Evolutionary conservation across 2,888 invertebrate species (phyloP), one percentile per base, ranked within the genome.

Genomic region (Kryphioiulus occultus): DNA sequence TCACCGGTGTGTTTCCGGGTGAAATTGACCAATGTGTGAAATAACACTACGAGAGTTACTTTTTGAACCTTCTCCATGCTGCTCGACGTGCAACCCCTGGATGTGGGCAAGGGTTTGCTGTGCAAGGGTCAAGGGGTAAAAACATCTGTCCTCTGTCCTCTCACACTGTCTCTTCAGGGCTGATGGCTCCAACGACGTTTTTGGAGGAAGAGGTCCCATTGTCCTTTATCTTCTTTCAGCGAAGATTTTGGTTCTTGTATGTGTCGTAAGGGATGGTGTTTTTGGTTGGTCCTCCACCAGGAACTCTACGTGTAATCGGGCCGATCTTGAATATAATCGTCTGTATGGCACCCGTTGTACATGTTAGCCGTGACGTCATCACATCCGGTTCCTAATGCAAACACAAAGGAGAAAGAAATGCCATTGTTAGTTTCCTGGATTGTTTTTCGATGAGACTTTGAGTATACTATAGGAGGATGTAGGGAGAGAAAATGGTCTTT

Each of bases 331-430:
- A 87, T 87, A 82, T 87, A 87, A 42, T 87, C 87, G 39, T 87
- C 87, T 82, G 87, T 68, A 47, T 87, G 87, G 44, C 87, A 87
- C 87, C 87, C 87, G 87, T 87, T 87, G 42, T 87, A 87, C 87
- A 87, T 87, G 83, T 83, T 87, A 78, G 87, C 87, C 22, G 87
- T 87, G 26, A 87, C 87, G 83, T 87, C 87, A 83, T 87, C 87
- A 42, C 87, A 87, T 78, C 87, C 87, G 68, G 87, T 32, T 83
- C 87, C 87, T 87, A 83, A 32, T 86, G n/a, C 32, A 53, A 44
- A 26, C 78, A 86, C 26, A 53, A 59, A 86, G 68, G n/a, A 85
- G 39, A 85, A 85, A 85, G 68, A 68, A 68, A 68, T 68, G 10
- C 26, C 9, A 68, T 68, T 68, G 68, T 68, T 68, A 68, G 68